phyloP scores from a whole-genome alignment of 2,888 invertebrate species.

The Pilophorus perplexus region DNA sequence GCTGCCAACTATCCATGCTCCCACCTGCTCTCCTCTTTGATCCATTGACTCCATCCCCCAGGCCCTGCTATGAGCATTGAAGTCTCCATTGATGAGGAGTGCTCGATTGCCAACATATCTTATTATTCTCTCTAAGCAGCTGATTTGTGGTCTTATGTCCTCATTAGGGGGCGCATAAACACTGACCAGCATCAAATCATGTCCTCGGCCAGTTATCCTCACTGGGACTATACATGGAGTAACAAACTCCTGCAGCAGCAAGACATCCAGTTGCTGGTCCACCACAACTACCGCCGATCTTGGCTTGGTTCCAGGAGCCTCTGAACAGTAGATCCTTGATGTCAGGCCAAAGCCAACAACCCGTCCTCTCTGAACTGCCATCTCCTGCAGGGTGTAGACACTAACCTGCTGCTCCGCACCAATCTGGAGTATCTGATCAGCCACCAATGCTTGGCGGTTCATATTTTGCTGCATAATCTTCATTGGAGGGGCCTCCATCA shows the following conservation, averaged over 20 bases:
- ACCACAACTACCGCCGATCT: neutral
- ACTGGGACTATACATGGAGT: neutral
- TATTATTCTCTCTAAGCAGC: too few species aligned
- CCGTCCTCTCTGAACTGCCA: too few species aligned
- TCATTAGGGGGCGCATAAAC: neutral
- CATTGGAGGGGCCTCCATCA: neutral
- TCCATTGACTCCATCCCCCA: neutral
- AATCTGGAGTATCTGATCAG: neutral
- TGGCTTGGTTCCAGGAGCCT: neutral
- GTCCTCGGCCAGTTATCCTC: neutral
- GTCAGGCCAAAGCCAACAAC: slow-evolving; percentile 3
- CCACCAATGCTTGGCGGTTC: neutral
- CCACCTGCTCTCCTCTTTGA: neutral
- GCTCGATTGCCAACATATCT: too few species aligned
- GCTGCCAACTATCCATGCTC: neutral
- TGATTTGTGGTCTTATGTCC: too few species aligned
- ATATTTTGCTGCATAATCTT: slow-evolving; percentile 2
- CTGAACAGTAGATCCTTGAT: too few species aligned
- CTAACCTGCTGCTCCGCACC: neutral
- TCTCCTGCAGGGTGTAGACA: neutral
- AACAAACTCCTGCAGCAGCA: neutral
- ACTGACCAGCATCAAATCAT: neutral
- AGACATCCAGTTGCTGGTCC: neutral
- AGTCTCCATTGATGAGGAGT: neutral
- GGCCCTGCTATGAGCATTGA: too few species aligned